Base-by-base conservation (phyloP, 2,113 vertebrate species). In the Otus sunia region DNA sequence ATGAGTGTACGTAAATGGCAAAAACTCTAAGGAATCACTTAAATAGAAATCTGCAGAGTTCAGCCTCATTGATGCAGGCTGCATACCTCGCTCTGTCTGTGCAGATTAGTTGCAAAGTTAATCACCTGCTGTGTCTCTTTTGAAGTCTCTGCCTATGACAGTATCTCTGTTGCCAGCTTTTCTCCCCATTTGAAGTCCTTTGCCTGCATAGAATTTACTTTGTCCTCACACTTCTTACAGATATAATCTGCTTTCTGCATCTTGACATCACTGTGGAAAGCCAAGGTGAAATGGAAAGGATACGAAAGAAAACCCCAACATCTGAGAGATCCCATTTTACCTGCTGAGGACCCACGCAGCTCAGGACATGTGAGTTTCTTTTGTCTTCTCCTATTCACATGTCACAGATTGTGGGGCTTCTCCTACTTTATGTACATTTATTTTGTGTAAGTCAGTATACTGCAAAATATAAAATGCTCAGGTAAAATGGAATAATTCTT, bases 31-130 rank as follows among this genome's bases (percentile, higher is more conserved):
- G 53, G 30, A 82, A 29, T 15, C 5, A 3, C 20, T 45, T 41
- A 25, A 45, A 27, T 0, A 79, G 49, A 75, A 60, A 53, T 43
- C 7, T 36, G 67, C 27, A 29, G 64, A 14, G 7, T 55, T 63
- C 39, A 41, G 49, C 58, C 71, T 73, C 0, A 0, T 39, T 87
- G 72, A 47, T 0, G 0, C 49, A 69, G 74, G 69, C 85, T 39
- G 5, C 0, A 3, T 23, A 15, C 50, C 32, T 50, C 0, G 0
- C 52, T 78, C 76, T 0, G 0, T n/a, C 47, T 22, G 14, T 2
- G 14, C 34, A 2, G 2, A 68, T 75, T 59, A 72, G 37, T 22
- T 78, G 56, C 66, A n/a, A 39, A 85, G 80, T 84, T 76, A 68
- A 43, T 85, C 74, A 79, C 77, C 60, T 85, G 73, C 73, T 64